Percentiles rank a stretch among this genome's conserved stretches.
These are phyloP conservation scores for Papilio elwesi DNA, from an alignment of 2,888 invertebrate species.

Conservation along the genomic window DNA sequence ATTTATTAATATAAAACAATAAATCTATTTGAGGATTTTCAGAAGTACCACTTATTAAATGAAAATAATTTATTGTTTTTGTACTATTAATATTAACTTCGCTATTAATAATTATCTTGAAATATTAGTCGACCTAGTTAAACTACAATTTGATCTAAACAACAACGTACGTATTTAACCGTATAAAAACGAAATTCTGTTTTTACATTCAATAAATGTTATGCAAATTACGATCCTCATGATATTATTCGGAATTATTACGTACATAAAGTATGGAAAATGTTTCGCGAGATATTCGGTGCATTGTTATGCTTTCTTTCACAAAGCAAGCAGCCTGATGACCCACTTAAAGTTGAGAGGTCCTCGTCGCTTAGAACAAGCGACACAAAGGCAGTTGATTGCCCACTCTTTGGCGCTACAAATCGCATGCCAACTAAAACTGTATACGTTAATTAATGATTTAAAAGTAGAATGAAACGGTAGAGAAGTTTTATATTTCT, in stretches of 20 bases:
- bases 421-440: constrained; percentile 33
- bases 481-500: not conserved
- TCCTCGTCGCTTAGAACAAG: constrained; percentile 40
- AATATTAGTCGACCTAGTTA: not conserved
- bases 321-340: constrained; percentile 38
- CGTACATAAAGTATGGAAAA: not conserved
- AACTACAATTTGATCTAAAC: not conserved
- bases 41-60: not conserved
- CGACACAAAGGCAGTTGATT: constrained; percentile 39
- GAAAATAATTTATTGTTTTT: not conserved
- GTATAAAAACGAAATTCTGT: not conserved
- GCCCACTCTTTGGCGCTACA: constrained; percentile 33
- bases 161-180: not conserved
- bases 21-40: not conserved
- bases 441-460: constrained; percentile 46
- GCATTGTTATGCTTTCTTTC: constrained; percentile 39
- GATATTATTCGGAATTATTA: not conserved
- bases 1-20: constrained; percentile 13
- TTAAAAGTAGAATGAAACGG: not conserved
- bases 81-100: too few relatives aligned
- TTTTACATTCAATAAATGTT: too few relatives aligned
- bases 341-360: constrained; percentile 38
- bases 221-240: too few relatives aligned
- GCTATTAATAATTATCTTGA: too few relatives aligned
- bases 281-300: constrained; percentile 11